Evolutionary conservation across 2,888 invertebrate species (phyloP).

Genomic region (Netelia inedita): DNA sequence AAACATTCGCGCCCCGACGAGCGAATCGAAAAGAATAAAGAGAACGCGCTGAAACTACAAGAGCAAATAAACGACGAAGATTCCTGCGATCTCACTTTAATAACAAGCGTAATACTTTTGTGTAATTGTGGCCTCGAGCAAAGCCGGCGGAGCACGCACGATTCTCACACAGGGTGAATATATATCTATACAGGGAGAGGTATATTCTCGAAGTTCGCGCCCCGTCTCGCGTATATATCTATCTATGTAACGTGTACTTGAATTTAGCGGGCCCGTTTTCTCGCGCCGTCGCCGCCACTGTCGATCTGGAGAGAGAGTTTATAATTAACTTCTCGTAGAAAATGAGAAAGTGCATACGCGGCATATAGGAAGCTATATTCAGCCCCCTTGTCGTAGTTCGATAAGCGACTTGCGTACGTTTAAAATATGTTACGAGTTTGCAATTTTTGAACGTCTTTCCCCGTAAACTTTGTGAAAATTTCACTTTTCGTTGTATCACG

Average conservation of each 20-base stretch:
- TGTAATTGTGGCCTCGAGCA: conserved; percentile 70
- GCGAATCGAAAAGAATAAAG: not conserved
- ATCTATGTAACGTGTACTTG: not conserved
- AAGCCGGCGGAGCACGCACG: conserved; percentile 39
- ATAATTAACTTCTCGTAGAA: conserved; percentile 73
- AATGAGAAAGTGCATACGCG: conserved; percentile 75
- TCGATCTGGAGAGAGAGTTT: conserved; percentile 72
- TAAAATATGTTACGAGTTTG: not conserved
- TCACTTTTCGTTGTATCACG: no score
- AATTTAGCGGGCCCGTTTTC: conserved; percentile 53
- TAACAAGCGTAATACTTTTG: conserved; percentile 72
- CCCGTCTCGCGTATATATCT: no score
- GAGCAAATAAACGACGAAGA: conserved; percentile 30
- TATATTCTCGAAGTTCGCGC: not conserved
- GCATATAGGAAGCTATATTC: conserved; percentile 31
- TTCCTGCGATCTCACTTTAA: conserved; percentile 69
- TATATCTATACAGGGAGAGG: not conserved
- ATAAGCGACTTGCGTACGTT: not conserved
- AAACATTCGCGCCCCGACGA: not conserved
- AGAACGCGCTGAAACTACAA: not conserved
- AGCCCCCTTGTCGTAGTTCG: conserved; percentile 11
- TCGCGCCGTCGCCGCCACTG: conserved; percentile 13
- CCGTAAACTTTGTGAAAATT: no score
- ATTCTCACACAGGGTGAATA: not conserved
- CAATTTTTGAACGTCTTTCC: no score